Conservation (phyloP, 2,797 vertebrate genomes). For the Myripristis murdjan region DNA sequence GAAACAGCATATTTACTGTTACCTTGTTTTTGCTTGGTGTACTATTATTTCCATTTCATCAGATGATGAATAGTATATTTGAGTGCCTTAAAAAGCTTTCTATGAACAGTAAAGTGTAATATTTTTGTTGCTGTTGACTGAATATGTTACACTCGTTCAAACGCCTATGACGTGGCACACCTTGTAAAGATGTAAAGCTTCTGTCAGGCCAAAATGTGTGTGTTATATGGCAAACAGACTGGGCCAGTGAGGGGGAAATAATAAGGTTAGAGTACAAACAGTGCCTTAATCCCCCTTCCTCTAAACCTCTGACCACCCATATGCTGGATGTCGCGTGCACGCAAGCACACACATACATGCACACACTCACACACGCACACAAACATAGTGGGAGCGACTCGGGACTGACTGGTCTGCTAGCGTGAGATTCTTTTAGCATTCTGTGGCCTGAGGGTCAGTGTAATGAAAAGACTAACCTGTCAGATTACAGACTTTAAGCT, state of each 20-base stretch:
- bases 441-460: conserved; percentile 25
- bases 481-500: conserved; percentile 44
- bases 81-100: background rate
- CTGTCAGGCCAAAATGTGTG: background rate
- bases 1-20: too few relatives aligned
- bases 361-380: conserved; percentile 27
- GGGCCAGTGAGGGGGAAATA: conserved; percentile 34
- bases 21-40: background rate
- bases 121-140: background rate
- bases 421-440: conserved; percentile 25
- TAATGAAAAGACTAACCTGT: conserved; percentile 29
- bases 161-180: too few relatives aligned
- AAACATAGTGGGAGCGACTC: conserved; percentile 8
- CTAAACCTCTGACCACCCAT: conserved; percentile 54
- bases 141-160: background rate
- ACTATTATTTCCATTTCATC: too few relatives aligned
- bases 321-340: conserved; percentile 40
- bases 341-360: conserved; percentile 36
- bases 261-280: conserved; percentile 36
- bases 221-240: conserved; percentile 7
- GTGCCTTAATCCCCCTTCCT: conserved; percentile 43
- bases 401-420: conserved; percentile 25
- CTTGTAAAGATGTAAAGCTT: background rate
- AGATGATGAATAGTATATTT: too few relatives aligned
- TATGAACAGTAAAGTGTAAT: background rate